These are phyloP conservation scores for Nibea coibor DNA, from an alignment of 2,113 vertebrate genomes.

Conservation along the genomic window DNA sequence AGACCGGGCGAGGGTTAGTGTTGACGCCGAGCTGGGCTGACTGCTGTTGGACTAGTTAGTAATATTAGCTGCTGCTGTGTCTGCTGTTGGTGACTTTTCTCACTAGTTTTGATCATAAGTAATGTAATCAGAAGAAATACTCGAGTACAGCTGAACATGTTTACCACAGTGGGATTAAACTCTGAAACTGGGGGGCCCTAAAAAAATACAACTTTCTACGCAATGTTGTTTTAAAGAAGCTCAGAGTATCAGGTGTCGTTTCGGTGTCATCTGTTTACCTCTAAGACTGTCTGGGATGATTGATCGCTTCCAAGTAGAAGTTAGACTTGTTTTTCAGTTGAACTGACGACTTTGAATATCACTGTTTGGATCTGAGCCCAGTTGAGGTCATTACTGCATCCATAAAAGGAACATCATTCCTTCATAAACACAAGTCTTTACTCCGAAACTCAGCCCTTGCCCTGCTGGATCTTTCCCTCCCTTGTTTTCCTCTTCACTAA, in stretches of 20 bases:
- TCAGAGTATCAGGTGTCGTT: constrained; percentile 1
- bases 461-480: constrained; percentile 20
- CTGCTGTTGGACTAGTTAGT: no score
- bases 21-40: no score
- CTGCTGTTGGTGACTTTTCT: no score
- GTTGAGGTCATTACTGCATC: neutral
- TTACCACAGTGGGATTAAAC: no score
- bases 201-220: no score
- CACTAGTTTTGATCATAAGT: no score
- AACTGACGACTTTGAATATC: neutral
- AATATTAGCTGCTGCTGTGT: no score
- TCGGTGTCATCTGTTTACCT: constrained; percentile 31
- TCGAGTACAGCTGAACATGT: no score
- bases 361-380: neutral
- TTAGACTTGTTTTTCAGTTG: constrained; percentile 31
- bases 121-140: no score
- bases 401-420: neutral
- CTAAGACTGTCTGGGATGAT: constrained; percentile 4
- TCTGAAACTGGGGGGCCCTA: no score
- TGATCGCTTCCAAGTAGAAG: constrained; percentile 17
- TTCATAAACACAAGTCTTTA: neutral
- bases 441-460: neutral
- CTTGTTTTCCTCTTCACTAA: constrained; percentile 20
- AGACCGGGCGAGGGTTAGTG: no score
- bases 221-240: no score